Evolutionary conservation across 2,113 vertebrate genomes (phyloP), one percentile per base, ranked within the genome.

Genomic region (Xyrauchen texanus): DNA sequence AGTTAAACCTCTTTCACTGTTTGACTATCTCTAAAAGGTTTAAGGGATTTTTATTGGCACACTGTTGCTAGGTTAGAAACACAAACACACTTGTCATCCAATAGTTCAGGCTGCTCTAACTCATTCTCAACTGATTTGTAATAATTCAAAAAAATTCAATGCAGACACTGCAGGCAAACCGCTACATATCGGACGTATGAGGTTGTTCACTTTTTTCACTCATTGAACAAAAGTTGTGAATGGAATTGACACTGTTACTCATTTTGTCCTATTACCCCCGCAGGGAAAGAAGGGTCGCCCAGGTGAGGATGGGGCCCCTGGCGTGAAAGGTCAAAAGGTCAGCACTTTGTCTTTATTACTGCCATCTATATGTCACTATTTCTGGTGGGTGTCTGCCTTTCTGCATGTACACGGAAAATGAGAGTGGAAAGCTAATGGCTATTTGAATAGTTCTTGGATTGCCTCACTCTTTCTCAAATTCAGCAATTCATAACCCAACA

Each of bases 251-350:
- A 60, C 7, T 0, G 16, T 21, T 76, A 53, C 45, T 42, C 64
- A 76, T 67, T 51, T 45, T 77, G 21, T 34, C 21, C 21, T 34
- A 34, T 34, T 7, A 82, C 78, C 76, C 86, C 83, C 77, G 16
- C 74, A 97, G 96, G 96, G 96, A 47, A 97, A 96, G 86, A 96
- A 95, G 83, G 96, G 95, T 81, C 93, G 93, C 3, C 85, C 93
- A 0, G 96, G 96, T 78, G 95, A 96, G 0, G 90, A 96, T 47
- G 96, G 96, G 74, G 68, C 85, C 82, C 87, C 90, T 0, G 96
- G 96, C 55, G 81, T 76, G 53, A 96, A 93, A 92, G 96, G 96
- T 82, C 85, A 77, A 77, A 97, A 97, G 96, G 95, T 97, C 68
- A 49, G 71, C n/a, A 52, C 66, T 79, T 73, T 11, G 15, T 21